Evolutionary conservation across 2,797 vertebrate genomes (phyloP), one percentile per base, ranked within the genome.

Genomic region (Anniella stebbinsi): DNA sequence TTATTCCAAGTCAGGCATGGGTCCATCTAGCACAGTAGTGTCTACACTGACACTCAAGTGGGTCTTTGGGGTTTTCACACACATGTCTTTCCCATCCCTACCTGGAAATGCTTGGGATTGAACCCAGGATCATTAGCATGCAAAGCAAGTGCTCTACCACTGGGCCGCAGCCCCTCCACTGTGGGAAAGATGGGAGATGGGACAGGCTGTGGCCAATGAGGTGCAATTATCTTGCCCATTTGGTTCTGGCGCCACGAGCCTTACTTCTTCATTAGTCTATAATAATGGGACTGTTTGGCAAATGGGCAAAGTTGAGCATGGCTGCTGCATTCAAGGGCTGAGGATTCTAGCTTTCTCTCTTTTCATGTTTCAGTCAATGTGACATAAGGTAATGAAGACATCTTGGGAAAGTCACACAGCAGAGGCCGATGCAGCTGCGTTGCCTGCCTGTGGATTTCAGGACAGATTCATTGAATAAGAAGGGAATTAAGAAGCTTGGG

Each of bases 401-500:
- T 81, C 76, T 73, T 2, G 10, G 10, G 33, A 60, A 73, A 63
- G 63, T 73, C 60, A 90, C 60, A 75, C 28, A 75, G 77, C 54
- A 81, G 73, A 83, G 60, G 25, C n/a, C 66, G 69, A 23, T 48
- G 81, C 18, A 38, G 3, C 60, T 67, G 33, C 48, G 38, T 63
- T 54, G 86, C 23, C 51, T 78, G n/a, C n/a, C 10, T 81, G 69
- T 86, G 28, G 33, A 85, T 89, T 89, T 67, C 51, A 73, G 25
- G 69, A 45, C 51, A 36, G 67, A 80, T 60, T 90, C 38, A 81
- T 28, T 48, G 77, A 5, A 4, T 21, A 41, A 12, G 36, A 51
- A 80, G 33, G 87, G 72, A 89, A 33, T n/a, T 33, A 73, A 88
- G 23, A 81, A 75, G 45, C 66, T 66, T 88, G 54, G 84, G 92